Percentiles rank a stretch among this genome's conserved stretches.
phyloP scores from a whole-genome alignment of 2,113 vertebrate species.

The Phrynocephalus versicolor region DNA sequence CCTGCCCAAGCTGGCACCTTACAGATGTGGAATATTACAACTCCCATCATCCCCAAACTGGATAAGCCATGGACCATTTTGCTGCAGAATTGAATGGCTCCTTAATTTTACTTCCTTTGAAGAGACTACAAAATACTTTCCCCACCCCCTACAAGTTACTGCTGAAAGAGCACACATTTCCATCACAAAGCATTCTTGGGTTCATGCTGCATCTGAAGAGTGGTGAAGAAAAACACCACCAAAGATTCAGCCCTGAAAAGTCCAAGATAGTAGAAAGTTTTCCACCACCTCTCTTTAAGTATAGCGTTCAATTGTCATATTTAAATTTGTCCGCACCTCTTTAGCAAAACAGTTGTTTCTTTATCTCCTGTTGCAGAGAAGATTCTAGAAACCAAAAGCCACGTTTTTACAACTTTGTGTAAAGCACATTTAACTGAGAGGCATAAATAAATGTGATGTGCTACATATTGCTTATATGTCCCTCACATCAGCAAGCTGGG shows the following conservation, averaged over 20 bases:
- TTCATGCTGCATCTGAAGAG: conserved; percentile 55
- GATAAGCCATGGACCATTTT: not conserved
- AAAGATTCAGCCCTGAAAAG: conserved; percentile 52
- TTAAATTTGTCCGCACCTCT: conserved; percentile 11
- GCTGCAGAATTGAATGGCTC: not conserved
- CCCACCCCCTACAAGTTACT: conserved; percentile 42
- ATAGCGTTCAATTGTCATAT: conserved; percentile 13
- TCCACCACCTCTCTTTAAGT: not conserved
- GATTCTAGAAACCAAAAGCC: conserved; percentile 44
- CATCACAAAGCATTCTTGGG: conserved; percentile 56
- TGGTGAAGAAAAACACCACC: conserved; percentile 53
- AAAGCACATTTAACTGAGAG: too few relatives aligned
- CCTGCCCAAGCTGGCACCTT: not conserved
- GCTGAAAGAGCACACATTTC: conserved; percentile 58
- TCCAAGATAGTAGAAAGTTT: conserved; percentile 51
- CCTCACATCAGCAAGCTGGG: too few relatives aligned
- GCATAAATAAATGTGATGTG: not conserved
- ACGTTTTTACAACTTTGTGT: not conserved
- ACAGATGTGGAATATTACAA: not conserved
- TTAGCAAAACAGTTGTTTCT: not conserved
- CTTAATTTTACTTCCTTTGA: not conserved
- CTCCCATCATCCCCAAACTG: not conserved
- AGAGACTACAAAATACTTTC: not conserved
- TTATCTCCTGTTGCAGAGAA: conserved; percentile 18
- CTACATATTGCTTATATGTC: not conserved